Conservation (phyloP, 2,797 vertebrate genomes). For the Pelobates cultripes region DNA sequence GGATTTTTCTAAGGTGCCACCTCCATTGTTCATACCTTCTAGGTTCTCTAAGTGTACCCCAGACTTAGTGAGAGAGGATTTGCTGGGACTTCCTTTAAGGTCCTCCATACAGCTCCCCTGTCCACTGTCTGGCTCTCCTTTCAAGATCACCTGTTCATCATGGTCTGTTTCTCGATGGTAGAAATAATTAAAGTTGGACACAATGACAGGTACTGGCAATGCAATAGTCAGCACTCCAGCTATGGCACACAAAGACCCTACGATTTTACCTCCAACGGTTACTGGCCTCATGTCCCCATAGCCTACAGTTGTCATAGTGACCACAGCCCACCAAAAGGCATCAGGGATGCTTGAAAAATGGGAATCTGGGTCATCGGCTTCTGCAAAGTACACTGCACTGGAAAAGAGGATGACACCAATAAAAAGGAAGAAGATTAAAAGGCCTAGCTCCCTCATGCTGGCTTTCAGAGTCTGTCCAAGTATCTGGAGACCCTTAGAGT, state of each 20-base stretch:
- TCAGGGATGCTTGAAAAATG: neutral
- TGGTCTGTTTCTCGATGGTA: neutral
- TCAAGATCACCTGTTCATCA: constrained; percentile 76
- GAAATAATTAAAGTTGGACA: neutral
- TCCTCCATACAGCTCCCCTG: neutral
- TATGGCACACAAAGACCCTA: neutral
- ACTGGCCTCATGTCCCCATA: neutral
- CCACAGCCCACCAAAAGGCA: neutral
- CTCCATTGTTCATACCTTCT: constrained; percentile 67
- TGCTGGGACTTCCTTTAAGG: constrained; percentile 73
- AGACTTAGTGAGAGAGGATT: constrained; percentile 75
- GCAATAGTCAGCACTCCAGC: neutral
- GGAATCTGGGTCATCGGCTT: neutral
- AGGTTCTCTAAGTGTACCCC: constrained; percentile 74
- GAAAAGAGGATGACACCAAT: neutral
- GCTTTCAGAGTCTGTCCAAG: neutral
- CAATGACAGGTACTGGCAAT: neutral
- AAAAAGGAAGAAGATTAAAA: neutral
- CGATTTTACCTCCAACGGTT: neutral
- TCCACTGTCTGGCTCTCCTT: no score
- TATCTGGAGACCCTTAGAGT: neutral
- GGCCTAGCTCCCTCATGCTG: neutral
- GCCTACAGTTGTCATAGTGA: neutral
- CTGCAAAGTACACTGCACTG: neutral
- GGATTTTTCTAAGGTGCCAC: constrained; percentile 75